These are phyloP conservation scores for Anguilla rostrata DNA, from an alignment of 2,113 vertebrate species.

Conservation along the genomic window DNA sequence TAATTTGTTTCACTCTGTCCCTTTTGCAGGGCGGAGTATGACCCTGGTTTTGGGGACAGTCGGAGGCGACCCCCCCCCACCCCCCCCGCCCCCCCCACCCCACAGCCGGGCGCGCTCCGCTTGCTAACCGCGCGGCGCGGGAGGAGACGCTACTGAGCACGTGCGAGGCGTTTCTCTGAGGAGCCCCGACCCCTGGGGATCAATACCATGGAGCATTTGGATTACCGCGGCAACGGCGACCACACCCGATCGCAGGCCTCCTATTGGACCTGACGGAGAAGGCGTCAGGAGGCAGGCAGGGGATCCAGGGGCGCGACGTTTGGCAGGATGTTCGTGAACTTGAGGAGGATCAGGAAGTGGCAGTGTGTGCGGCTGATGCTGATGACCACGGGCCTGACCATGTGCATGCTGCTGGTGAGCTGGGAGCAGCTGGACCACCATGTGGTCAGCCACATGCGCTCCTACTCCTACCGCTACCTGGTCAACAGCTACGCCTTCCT, in stretches of 20 bases:
- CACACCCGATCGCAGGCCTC: conserved; percentile 14
- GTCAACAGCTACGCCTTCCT: conserved; percentile 86
- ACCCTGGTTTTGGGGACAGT: no score
- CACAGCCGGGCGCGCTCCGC: not conserved
- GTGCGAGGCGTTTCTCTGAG: not conserved
- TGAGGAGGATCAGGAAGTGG: conserved; percentile 78
- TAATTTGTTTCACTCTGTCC: no score
- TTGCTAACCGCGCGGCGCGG: not conserved
- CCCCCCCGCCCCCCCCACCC: no score
- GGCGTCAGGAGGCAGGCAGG: not conserved
- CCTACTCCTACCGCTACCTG: conserved; percentile 87
- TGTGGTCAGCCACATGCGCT: conserved; percentile 81
- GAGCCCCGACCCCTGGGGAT: not conserved
- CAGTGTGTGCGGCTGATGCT: conserved; percentile 78
- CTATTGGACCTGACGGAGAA: conserved; percentile 45
- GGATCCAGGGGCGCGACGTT: conserved; percentile 1
- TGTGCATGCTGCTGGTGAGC: conserved; percentile 77
- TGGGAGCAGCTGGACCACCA: conserved; percentile 77
- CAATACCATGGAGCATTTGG: conserved; percentile 36
- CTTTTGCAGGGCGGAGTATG: not conserved
- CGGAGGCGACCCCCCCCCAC: no score
- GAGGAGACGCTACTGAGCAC: not conserved
- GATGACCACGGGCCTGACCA: conserved; percentile 73
- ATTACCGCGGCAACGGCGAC: not conserved
- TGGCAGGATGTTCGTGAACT: conserved; percentile 77